Base-by-base conservation (phyloP, 1,140 invertebrate genomes). In the Bombus polaris region DNA sequence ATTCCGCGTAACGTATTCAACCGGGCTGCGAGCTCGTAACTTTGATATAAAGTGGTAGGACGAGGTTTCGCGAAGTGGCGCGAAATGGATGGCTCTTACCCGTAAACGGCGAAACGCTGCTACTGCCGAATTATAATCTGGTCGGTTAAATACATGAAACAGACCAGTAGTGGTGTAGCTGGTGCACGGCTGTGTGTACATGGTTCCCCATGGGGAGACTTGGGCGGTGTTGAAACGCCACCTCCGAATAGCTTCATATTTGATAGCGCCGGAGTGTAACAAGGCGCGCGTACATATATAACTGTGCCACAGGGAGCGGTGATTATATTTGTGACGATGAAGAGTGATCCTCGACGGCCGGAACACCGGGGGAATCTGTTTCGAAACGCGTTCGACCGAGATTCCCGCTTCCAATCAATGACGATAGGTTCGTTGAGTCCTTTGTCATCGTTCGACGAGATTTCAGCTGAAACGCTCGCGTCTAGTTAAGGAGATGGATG, bases 11-110 rank as follows among this genome's bases (percentile, higher is more conserved):
- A 42, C 37, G 44, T 71, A 44, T 66, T 82, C 47, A 70, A 37
- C 0, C 10, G 42, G 13, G 22, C 28, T 12, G 12, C 32, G 2
- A 10, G 25, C 22, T 74, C 3, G 35, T 73, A 59, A 74, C 8
- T 62, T 73, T 1, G 78, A 47, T 72, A 80, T 66, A 84, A 83
- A 84, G 72, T 35, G 32, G 59, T 22, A 18, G 47, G 18, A 53
- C 47, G 47, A 53, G 59, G 28, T 62, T 75, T 74, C 75, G 65
- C 25, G 10, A 85, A 88, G 86, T 76, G 83, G 78, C 75, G 47
- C 35, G 71, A 74, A 76, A 80, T 62, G 62, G 86, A 71, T 66
- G 57, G 9, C 22, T n/a, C 25, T 32, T 15, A 12, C 1, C 25
- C 42, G 42, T 62, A 53, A 81, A 73, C 37, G 44, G 8, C 12